phyloP scores from a whole-genome alignment of 2,797 vertebrate species.

The Hipposideros larvatus region DNA sequence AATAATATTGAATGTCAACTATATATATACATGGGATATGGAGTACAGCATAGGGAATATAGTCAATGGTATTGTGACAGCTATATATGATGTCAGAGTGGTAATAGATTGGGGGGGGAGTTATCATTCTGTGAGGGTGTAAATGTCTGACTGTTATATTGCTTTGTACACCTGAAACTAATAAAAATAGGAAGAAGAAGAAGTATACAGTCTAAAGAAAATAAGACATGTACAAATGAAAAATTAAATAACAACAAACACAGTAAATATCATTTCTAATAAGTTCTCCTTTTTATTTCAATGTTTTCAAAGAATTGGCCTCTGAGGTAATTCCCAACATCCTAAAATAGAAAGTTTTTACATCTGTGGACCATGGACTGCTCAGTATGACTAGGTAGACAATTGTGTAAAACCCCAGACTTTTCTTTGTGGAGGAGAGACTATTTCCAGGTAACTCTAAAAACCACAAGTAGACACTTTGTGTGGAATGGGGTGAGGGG shows the following conservation, averaged over 20 bases:
- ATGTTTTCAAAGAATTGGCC: background rate
- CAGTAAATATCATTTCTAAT: background rate
- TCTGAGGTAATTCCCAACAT: background rate
- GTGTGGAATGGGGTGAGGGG: background rate
- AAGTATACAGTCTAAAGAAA: background rate
- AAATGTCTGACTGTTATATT: too few relatives aligned
- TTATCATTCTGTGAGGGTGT: too few relatives aligned
- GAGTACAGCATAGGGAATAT: too few relatives aligned
- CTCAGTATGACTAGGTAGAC: background rate
- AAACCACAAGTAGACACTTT: background rate
- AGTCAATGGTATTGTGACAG: too few relatives aligned
- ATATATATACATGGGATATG: too few relatives aligned
- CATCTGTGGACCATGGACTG: background rate
- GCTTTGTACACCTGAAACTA: too few relatives aligned
- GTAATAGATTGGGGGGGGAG: too few relatives aligned
- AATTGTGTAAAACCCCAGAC: background rate
- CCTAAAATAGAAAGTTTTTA: background rate
- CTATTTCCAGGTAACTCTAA: background rate
- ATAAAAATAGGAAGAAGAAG: too few relatives aligned
- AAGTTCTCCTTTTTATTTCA: background rate
- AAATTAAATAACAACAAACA: background rate
- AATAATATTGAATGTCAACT: too few relatives aligned
- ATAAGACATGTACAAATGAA: background rate
- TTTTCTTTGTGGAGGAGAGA: background rate
- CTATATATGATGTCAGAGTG: too few relatives aligned